These are phyloP conservation scores for Chaunax sp. DNA, from an alignment of 2,797 vertebrate species.

Conservation along the genomic window DNA sequence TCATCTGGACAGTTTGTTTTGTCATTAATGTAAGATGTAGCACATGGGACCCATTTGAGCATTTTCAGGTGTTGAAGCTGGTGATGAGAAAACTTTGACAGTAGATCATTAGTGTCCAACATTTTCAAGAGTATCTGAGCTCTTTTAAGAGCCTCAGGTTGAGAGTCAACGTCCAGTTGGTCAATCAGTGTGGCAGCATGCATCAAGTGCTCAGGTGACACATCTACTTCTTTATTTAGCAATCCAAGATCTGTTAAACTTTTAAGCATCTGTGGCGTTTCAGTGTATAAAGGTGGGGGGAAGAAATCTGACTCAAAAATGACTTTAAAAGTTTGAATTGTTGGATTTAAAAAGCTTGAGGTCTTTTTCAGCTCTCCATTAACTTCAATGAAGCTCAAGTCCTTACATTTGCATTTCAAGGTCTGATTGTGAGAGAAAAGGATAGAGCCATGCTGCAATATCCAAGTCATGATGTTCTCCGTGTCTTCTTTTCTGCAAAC, in stretches of 20 bases:
- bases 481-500: conserved; percentile 59
- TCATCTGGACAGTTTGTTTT: conserved; percentile 65
- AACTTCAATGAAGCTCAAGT: conserved; percentile 75
- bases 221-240: conserved; percentile 71
- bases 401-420: conserved; percentile 71
- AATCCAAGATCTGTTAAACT: conserved; percentile 84
- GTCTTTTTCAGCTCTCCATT: conserved; percentile 62
- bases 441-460: conserved; percentile 80
- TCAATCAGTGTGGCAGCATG: conserved; percentile 75
- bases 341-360: conserved; percentile 82
- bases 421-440: conserved; percentile 82
- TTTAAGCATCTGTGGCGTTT: conserved; percentile 68
- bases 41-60: conserved; percentile 82
- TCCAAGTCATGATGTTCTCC: conserved; percentile 85
- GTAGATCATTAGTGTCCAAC: conserved; percentile 76
- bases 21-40: conserved; percentile 25
- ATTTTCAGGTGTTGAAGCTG: conserved; percentile 69
- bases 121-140: conserved; percentile 79
- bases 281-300: conserved; percentile 76
- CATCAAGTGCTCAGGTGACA: conserved; percentile 79
- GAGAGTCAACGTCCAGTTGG: conserved; percentile 37
- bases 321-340: conserved; percentile 72
- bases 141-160: conserved; percentile 63
- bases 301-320: conserved; percentile 84
- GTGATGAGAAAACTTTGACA: conserved; percentile 71